Evolutionary conservation across 2,113 vertebrate species (phyloP), one percentile per base, ranked within the genome.

Genomic region (Ovis canadensis): DNA sequence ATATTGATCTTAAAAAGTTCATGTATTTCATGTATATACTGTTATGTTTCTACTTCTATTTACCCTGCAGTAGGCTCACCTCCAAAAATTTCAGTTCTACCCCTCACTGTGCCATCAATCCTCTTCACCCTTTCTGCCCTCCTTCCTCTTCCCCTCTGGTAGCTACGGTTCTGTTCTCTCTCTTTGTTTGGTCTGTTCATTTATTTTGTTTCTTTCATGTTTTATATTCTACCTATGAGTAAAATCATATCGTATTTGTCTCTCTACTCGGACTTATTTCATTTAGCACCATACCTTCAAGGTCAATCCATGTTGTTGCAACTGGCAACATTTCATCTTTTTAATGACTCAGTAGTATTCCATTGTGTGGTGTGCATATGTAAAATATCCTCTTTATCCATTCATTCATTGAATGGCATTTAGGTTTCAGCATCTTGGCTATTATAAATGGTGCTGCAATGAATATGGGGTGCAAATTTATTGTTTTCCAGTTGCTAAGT

Each of bases 61-160:
- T 36, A 25, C 12, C 7, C 33, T 83, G 21, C 21, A 36, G 21
- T 23, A n/a, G 3, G 12, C 81, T 83, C 50, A 8, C 21, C 50
- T 25, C 50, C 1, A 4, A 36, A 54, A 54, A 13, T 36, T 15
- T 55, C 12, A n/a, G 0, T 36, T 83, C 33, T n/a, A 0, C 21
- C 19, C 12, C 33, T 55, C 33, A 55, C 52, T 4, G 0, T 15
- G 1, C 11, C 12, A n/a, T 82, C 33, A 7, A 25, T 54, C 19
- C 33, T 11, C 15, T 78, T 48, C 23, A 48, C 74, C 43, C 43
- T 45, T 54, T 23, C 50, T 33, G 19, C 48, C 50, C 50, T 14
- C 31, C 80, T n/a, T n/a, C 33, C 19, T n/a, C 80, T 36, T 54
- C 50, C 11, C 12, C 50, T 82, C 80, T 82, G 33, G 50, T 36